Conservation (phyloP, 2,113 vertebrate genomes). For the Genyomyrus donnyi region DNA sequence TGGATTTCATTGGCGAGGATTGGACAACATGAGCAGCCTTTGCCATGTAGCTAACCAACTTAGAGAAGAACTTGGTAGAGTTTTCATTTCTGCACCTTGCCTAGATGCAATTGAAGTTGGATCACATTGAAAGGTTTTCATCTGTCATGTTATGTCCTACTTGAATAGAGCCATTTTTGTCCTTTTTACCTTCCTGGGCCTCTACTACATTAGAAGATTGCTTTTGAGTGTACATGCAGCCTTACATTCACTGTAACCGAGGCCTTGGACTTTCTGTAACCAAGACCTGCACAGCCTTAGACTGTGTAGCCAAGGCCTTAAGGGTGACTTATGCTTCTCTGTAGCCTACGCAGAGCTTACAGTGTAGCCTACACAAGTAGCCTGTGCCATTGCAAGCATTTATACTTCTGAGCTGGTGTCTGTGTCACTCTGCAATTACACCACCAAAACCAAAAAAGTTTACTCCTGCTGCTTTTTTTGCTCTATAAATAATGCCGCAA, state of each 20-base stretch:
- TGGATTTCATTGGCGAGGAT: slow-evolving; percentile 10
- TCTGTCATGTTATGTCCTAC: not conserved
- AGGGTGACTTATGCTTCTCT: not conserved
- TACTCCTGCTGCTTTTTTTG: not conserved
- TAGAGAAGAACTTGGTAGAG: not conserved
- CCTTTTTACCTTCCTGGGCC: not conserved
- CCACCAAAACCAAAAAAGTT: not conserved
- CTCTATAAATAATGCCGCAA: not conserved
- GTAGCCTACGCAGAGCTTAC: not conserved
- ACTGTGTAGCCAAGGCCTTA: not conserved
- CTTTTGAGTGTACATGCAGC: not conserved
- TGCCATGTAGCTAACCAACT: not conserved
- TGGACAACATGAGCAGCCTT: slow-evolving; percentile 7
- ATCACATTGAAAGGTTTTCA: not conserved
- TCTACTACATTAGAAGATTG: not conserved
- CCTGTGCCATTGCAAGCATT: not conserved
- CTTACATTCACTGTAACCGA: not conserved
- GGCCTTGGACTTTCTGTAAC: not conserved
- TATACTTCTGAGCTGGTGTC: not conserved
- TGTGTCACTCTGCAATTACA: not conserved
- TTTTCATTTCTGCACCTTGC: not conserved
- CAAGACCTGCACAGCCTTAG: no score
- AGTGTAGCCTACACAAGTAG: not conserved
- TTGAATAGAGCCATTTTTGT: not conserved
- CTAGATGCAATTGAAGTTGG: not conserved